Evolutionary conservation across 2,113 vertebrate species (phyloP).

Genomic region (Naja naja): DNA sequence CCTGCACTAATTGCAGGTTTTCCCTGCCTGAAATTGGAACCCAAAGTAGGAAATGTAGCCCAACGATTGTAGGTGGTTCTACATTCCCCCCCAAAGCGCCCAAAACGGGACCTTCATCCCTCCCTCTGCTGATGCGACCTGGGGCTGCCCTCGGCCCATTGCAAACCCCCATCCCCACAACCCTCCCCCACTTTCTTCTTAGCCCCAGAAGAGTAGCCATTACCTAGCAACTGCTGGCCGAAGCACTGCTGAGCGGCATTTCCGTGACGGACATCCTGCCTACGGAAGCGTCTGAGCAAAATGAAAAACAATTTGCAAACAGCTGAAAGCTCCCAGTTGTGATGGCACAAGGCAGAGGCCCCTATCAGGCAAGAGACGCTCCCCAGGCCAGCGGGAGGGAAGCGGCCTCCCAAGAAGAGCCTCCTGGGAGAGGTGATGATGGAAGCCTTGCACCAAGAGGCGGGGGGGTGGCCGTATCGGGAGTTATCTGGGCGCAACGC

Average conservation of each 20-base stretch:
- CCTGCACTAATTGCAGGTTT: too few relatives aligned
- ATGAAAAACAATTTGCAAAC: slow-evolving; percentile 11
- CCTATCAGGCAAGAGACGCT: neutral
- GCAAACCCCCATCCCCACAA: neutral
- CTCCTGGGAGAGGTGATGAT: too few relatives aligned
- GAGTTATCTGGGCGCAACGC: neutral
- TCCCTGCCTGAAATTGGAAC: neutral
- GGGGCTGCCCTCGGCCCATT: neutral
- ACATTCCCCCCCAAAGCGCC: neutral
- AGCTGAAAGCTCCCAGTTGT: neutral
- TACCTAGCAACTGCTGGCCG: slow-evolving; percentile 91
- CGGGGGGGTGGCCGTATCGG: too few relatives aligned
- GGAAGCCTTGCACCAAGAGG: neutral
- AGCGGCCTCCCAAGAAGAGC: neutral
- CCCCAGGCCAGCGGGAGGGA: neutral
- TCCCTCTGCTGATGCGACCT: neutral
- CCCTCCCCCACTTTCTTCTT: neutral
- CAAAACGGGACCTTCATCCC: neutral
- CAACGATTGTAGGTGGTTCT: neutral
- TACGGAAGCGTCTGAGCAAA: slow-evolving; percentile 85
- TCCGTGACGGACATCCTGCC: slow-evolving; percentile 94
- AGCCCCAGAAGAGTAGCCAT: neutral
- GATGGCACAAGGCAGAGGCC: too few relatives aligned
- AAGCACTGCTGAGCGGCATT: slow-evolving; percentile 95
- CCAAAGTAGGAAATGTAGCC: neutral